Base-by-base conservation (phyloP, 30 jellyfish, hydroid and myxozoan genomes). In the Nemopilema nomurai region DNA sequence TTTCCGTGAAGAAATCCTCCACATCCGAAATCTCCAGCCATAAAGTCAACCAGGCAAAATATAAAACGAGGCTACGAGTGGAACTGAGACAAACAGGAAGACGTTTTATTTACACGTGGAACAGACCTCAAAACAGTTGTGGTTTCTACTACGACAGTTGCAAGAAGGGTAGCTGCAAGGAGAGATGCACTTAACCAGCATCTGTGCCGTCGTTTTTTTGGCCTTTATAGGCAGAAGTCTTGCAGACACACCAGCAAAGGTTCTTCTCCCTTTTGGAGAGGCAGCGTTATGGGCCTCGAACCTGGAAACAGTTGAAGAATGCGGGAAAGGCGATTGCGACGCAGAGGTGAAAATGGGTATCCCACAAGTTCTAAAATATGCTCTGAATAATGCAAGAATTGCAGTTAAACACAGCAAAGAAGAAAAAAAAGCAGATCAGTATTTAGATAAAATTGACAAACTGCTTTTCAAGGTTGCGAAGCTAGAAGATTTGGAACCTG, bases 331-430 rank as follows among this genome's bases (percentile, higher is more conserved):
- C 9, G 67, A 74, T 24, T 84, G 87, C 81, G 93, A 74, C 4
- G 93, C 67, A 18, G 93, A 84, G 27, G 20, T 76, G 49, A 50
- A 49, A 18, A 7, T 22, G 13, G 93, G 93, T 0, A 69, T 84
- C 13, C 80, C 71, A 25, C 93, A 84, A 50, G 87, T 83, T 1
- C 57, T 72, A 74, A 74, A 73, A 28, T 84, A 84, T 41, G 93
- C 87, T 18, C 18, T 84, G 83, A 84, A 84, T 68, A 84, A 84
- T 74, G 93, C 93, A 25, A 73, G 93, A 26, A 41, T 84, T 21
- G 87, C 87, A 16, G 29, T 84, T 31, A 74, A 74, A 52, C 77
- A 84, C 41, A 82, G 41, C 1, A 64, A 73, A 1, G 83, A 84
- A n/a, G 64, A 65, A n/a, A 33, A 74, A 32, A 23, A 65, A 13